Conservation (phyloP, 2,113 vertebrate species). For the Pseudorhombus dupliciocellatus region DNA sequence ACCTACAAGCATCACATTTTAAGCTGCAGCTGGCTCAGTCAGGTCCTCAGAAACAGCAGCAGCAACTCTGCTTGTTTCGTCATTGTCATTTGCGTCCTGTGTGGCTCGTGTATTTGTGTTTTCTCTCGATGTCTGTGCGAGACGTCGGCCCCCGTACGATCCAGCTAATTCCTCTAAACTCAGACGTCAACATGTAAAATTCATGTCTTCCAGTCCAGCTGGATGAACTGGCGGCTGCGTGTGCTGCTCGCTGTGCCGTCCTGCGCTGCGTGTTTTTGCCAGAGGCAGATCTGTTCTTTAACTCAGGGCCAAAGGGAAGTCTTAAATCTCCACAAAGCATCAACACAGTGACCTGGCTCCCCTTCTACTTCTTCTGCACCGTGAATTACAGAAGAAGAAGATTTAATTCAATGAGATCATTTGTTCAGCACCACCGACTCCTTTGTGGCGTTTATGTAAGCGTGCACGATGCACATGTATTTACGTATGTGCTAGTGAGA, state of each 20-base stretch:
- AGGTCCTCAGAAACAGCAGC: too few relatives aligned
- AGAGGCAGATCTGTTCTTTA: constrained; percentile 65
- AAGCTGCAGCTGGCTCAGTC: too few relatives aligned
- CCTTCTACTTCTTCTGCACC: constrained; percentile 22
- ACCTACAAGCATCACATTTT: too few relatives aligned
- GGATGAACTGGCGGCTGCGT: constrained; percentile 24
- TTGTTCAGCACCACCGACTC: constrained; percentile 66
- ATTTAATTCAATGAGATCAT: constrained; percentile 50
- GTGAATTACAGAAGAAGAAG: constrained; percentile 32
- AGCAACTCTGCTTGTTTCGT: too few relatives aligned
- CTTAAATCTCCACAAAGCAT: constrained; percentile 66
- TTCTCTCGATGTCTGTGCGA: too few relatives aligned
- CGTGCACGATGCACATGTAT: constrained; percentile 17
- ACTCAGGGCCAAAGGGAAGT: constrained; percentile 67
- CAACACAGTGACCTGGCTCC: constrained; percentile 46
- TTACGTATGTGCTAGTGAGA: constrained; percentile 23
- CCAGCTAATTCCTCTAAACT: constrained; percentile 17
- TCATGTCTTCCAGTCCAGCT: constrained; percentile 43
- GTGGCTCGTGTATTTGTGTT: too few relatives aligned
- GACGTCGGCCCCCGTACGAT: not conserved
- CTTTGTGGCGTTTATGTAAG: constrained; percentile 45
- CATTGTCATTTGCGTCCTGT: too few relatives aligned
- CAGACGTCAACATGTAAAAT: constrained; percentile 49
- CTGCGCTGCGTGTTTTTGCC: constrained; percentile 48
- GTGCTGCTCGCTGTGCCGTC: constrained; percentile 28